Conservation (phyloP, 1,140 invertebrate genomes). For the Formica exsecta region DNA sequence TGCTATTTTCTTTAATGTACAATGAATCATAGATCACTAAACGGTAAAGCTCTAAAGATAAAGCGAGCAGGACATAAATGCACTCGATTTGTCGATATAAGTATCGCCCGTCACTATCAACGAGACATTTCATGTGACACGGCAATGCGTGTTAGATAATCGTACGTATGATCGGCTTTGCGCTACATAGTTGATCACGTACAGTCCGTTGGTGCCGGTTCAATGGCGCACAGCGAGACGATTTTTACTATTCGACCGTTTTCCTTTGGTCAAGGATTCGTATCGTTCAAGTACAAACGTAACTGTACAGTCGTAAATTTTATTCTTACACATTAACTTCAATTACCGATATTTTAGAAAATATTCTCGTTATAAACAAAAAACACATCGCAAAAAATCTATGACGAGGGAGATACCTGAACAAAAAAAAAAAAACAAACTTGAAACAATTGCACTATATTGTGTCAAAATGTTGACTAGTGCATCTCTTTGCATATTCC, state of each 20-base stretch:
- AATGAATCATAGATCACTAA: neutral
- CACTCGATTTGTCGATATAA: constrained; percentile 8
- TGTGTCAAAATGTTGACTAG: no score
- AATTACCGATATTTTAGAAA: neutral
- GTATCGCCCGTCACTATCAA: constrained; percentile 6
- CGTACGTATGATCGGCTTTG: constrained; percentile 18
- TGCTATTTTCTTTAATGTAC: neutral
- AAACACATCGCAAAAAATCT: no score
- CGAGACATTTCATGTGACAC: constrained; percentile 26
- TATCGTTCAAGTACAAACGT: constrained; percentile 24
- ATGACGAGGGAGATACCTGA: no score
- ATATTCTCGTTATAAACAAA: neutral
- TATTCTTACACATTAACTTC: constrained; percentile 19
- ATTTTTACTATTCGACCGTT: constrained; percentile 62
- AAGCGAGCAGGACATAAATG: constrained; percentile 20
- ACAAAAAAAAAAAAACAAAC: no score
- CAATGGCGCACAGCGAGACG: constrained; percentile 66
- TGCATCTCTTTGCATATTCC: no score
- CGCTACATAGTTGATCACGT: constrained; percentile 36
- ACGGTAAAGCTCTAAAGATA: neutral
- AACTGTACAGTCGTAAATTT: neutral
- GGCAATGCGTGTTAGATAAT: constrained; percentile 32
- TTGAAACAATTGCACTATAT: no score
- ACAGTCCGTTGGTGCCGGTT: constrained; percentile 68
- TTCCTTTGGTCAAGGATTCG: constrained; percentile 67